Conservation (phyloP, 2,888 invertebrate species). For the Machimus atricapillus region DNA sequence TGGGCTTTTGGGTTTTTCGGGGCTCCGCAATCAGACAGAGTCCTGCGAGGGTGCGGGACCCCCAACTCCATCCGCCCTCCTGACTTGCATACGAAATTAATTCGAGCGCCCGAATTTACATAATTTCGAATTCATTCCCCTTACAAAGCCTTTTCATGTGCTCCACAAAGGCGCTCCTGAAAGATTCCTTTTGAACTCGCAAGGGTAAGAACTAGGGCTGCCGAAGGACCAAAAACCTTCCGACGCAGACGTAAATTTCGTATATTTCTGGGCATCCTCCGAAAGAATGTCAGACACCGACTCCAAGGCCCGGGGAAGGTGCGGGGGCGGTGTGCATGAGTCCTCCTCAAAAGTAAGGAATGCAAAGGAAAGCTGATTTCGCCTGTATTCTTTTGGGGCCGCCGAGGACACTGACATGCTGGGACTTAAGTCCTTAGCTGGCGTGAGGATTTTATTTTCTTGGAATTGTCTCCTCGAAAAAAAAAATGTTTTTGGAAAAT, state of each 20-base stretch:
- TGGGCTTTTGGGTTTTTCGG: background rate
- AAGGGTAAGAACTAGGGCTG: background rate
- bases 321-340: background rate
- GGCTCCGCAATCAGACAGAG: background rate
- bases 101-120: constrained; percentile 26
- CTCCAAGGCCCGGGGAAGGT: background rate
- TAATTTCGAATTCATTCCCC: constrained; percentile 17
- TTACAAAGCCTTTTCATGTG: constrained; percentile 26
- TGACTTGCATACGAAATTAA: constrained; percentile 27
- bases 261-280: background rate
- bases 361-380: background rate
- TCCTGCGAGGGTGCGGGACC: background rate
- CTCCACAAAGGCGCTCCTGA: background rate
- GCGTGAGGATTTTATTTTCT: background rate
- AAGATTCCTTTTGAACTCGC: constrained; percentile 22
- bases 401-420: background rate
- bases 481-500: background rate
- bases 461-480: background rate
- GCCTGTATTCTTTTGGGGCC: background rate
- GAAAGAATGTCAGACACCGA: background rate
- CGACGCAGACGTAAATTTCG: background rate
- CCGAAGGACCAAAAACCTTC: background rate
- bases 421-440: background rate
- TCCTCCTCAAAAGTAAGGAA: background rate
- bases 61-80: background rate